These are phyloP conservation scores for Hemichromis elongatus DNA, from an alignment of 2,113 vertebrate genomes.

Conservation along the genomic window DNA sequence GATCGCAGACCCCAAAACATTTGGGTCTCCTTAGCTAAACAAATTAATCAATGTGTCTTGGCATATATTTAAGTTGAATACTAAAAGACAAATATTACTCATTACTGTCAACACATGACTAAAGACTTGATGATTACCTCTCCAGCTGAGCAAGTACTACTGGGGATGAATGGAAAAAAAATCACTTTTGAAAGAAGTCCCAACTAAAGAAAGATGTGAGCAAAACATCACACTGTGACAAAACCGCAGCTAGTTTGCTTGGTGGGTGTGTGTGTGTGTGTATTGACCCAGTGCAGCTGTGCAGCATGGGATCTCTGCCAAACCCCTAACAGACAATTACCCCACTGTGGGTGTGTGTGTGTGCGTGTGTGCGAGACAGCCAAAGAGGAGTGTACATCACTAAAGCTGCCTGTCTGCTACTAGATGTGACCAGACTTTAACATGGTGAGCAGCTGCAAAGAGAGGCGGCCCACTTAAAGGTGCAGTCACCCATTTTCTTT, in stretches of 20 bases:
- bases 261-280: neutral
- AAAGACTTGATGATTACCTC: neutral
- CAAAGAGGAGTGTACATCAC: constrained; percentile 36
- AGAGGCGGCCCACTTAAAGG: constrained; percentile 41
- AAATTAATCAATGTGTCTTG: neutral
- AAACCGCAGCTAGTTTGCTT: neutral
- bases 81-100: neutral
- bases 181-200: neutral
- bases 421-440: constrained; percentile 64
- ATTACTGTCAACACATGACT: neutral
- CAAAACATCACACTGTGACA: constrained; percentile 6
- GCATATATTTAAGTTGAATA: neutral
- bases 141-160: constrained; percentile 17
- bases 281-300: constrained; percentile 65
- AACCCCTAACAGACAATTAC: constrained; percentile 68
- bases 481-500: constrained; percentile 17
- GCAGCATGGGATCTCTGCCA: constrained; percentile 58
- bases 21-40: neutral
- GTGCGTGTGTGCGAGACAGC: neutral
- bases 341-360: constrained; percentile 50
- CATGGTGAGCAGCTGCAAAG: constrained; percentile 56
- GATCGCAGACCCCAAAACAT: neutral
- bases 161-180: neutral
- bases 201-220: neutral
- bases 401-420: constrained; percentile 54